Conservation (phyloP, 2,797 vertebrate genomes). For the Mormyrus proboscirostris region DNA sequence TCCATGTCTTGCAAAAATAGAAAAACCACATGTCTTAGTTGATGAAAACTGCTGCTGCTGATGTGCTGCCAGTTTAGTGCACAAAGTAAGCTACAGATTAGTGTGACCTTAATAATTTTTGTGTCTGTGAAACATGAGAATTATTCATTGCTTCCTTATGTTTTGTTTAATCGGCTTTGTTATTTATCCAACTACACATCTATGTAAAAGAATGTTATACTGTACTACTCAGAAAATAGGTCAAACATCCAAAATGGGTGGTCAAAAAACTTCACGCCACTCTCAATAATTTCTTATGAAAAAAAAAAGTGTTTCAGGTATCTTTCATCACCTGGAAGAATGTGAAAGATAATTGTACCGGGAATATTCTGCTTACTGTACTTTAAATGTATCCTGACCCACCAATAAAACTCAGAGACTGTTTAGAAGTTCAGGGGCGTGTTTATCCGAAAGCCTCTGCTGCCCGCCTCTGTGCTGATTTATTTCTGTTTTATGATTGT, state of each 20-base stretch:
- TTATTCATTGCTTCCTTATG: neutral
- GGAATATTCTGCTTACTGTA: neutral
- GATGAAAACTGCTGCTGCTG: neutral
- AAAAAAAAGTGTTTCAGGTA: neutral
- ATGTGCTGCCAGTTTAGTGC: neutral
- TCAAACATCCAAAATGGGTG: neutral
- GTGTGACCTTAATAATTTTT: neutral
- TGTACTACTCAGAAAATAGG: neutral
- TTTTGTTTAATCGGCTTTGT: neutral
- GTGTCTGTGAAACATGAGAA: neutral
- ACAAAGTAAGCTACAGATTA: neutral
- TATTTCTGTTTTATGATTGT: conserved; percentile 14
- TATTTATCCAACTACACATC: neutral
- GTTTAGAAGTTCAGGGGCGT: neutral
- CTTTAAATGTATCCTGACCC: neutral
- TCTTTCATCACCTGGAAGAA: neutral
- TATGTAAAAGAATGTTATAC: neutral
- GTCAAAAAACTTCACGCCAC: neutral
- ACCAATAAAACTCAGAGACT: neutral
- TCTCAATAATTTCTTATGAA: neutral
- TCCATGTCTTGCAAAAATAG: neutral
- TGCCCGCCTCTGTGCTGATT: neutral
- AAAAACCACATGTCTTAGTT: neutral
- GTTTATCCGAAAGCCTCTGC: neutral
- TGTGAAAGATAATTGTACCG: neutral